Evolutionary conservation across 2,797 vertebrate genomes (phyloP), one percentile per base, ranked within the genome.

Genomic region (Morus bassanus): DNA sequence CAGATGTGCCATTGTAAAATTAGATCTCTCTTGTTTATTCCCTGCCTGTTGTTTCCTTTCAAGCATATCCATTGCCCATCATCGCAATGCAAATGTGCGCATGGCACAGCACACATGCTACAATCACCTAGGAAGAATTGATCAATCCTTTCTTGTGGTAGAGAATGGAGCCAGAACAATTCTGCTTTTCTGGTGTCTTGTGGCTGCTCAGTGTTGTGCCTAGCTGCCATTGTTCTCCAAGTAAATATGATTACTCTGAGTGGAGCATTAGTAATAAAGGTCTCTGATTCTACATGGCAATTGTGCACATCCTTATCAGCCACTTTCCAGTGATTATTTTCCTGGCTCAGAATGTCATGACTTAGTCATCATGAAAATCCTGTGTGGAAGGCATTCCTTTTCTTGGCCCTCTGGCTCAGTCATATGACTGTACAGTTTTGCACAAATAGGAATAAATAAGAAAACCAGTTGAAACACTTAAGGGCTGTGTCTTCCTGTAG

Each of bases 1-100:
- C 85, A 96, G 95, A 39, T 96, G 92, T 84, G 64, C 74, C 80
- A 54, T 85, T 92, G 91, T 76, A n/a, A 86, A 81, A 89, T 33
- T 35, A 5, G 39, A 8, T 85, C 37, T 17, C 50, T 72, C 59
- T 7, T 57, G 3, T 93, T 93, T 59, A 35, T 18, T 82, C n/a
- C 31, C 70, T 54, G 54, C 41, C 65, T 33, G 57, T 76, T 83
- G 18, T 86, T 83, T 11, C 84, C 28, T 75, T 35, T 53, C 88
- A 59, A 39, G 85, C 61, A 7, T 35, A 85, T 70, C 81, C 65
- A 8, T 17, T 50, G 48, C 80, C 84, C 80, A 30, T 14, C 46
- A n/a, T 13, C 28, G 48, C 88, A 70, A 31, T n/a, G 79, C 94
- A 80, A 65, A 92, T 65, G 41, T 0, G 13, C 0, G 1, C 19